Base-by-base conservation (phyloP, 2,888 invertebrate genomes). In the Lacanobia wlatinum region DNA sequence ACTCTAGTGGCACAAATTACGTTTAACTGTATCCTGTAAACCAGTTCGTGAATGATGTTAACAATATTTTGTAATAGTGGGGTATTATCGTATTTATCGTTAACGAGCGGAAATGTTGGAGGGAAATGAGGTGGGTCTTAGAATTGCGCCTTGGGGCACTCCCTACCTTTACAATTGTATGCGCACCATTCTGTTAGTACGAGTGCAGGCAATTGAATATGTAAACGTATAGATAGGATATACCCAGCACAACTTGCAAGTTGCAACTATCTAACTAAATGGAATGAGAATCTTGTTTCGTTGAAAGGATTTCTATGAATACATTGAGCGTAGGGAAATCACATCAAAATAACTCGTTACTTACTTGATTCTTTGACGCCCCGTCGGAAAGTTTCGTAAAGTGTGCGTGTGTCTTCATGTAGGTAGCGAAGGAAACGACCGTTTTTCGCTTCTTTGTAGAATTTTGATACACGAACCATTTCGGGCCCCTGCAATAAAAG, bases 351-450 rank as follows among this genome's bases (percentile, higher is more conserved):
- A 70, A 46, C 38, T 52, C 18, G 46, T 52, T 67, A 97, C 97
- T 97, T 94, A 98, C 98, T 98, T 90, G 99, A 99, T 93, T 98
- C 98, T 95, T 98, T 98, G 87, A 98, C 98, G 81, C 99, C 99
- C 92, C 98, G 97, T 85, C 99, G 97, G 95, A 99, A 98, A 83
- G 98, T 97, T 88, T 99, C 98, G 93, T 98, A 99, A 53, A 99
- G 96, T 66, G 99, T 99, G 90, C 97, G 97, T 70, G 98, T 98
- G 93, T 99, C 99, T 88, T 98, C 98, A 92, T 98, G 98, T 81
- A 99, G 96, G 92, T 97, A 98, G 90, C 97, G 97, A 82, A 98
- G 96, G 93, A 97, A 98, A 93, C 98, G 98, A 71, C 98, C 98
- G 88, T 98, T 98, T 95, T 98, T 98, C 80, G 98, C 97, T 89